A percentile compares a stretch with the other conserved stretches of the same genome.
These are phyloP conservation scores for Neoniphon sammara DNA, from an alignment of 2,797 vertebrate species.

Conservation along the genomic window DNA sequence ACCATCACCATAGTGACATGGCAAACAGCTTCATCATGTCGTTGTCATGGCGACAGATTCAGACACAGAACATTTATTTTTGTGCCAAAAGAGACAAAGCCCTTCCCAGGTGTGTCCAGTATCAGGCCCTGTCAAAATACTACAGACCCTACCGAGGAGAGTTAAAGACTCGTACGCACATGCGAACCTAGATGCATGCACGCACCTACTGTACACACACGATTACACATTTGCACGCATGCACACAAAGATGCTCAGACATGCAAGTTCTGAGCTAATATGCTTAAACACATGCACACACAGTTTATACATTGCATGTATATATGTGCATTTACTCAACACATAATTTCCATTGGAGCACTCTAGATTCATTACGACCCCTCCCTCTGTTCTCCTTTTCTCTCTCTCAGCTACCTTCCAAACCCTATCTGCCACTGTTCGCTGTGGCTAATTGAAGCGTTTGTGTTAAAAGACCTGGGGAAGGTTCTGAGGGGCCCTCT, in stretches of 20 bases:
- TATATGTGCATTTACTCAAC: slow-evolving; percentile 15
- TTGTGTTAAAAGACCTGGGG: slow-evolving; percentile 77
- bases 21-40: slow-evolving; percentile 49
- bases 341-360: slow-evolving; percentile 25
- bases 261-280: no score
- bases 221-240: background rate
- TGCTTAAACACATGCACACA: background rate
- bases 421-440: slow-evolving; percentile 50
- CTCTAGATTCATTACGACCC: slow-evolving; percentile 42
- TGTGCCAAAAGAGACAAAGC: slow-evolving; percentile 43
- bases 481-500: slow-evolving; percentile 74
- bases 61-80: slow-evolving; percentile 58
- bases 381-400: slow-evolving; percentile 7
- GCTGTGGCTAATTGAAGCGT: slow-evolving; percentile 76
- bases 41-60: slow-evolving; percentile 73
- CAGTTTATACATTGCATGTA: background rate
- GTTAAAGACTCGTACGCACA: background rate
- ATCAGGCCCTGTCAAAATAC: slow-evolving; percentile 1
- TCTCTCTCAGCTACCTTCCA: slow-evolving; percentile 26
- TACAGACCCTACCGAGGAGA: slow-evolving; percentile 11
- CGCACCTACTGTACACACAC: background rate
- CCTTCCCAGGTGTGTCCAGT: slow-evolving; percentile 13
- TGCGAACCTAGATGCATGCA: background rate
- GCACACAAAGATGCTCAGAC: background rate
- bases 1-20: slow-evolving; percentile 76